phyloP scores from a whole-genome alignment of 2,113 vertebrate species.

The Uria lomvia region DNA sequence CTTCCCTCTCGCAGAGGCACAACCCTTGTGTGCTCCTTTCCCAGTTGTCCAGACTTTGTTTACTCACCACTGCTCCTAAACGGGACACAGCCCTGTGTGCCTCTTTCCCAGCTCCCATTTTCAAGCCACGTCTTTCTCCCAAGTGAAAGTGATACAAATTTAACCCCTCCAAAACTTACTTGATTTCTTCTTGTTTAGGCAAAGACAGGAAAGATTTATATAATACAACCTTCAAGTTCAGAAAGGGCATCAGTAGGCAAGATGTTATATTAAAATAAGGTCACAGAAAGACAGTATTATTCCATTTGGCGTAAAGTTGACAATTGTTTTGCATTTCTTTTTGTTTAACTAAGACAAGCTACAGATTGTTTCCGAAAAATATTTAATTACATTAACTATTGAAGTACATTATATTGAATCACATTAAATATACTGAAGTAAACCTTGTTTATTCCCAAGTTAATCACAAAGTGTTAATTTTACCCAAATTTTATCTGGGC shows the following conservation, averaged over 20 bases:
- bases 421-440: not conserved
- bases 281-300: not conserved
- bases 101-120: not conserved
- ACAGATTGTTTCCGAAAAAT: not conserved
- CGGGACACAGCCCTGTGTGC: not conserved
- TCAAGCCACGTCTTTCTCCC: not conserved
- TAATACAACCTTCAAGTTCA: not conserved
- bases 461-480: not conserved
- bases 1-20: not conserved
- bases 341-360: not conserved
- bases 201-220: not conserved
- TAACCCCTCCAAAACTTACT: not conserved
- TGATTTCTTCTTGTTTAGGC: not conserved
- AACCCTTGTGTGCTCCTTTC: not conserved
- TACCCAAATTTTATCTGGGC: not conserved
- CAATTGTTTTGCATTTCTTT: not conserved
- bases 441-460: not conserved
- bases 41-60: not conserved
- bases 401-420: not conserved
- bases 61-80: not conserved
- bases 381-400: not conserved
- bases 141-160: not conserved
- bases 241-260: not conserved
- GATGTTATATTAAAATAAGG: not conserved
- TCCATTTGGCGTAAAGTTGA: not conserved